Conservation (phyloP, 2,113 vertebrate species). For the Stigmatopora nigra region DNA sequence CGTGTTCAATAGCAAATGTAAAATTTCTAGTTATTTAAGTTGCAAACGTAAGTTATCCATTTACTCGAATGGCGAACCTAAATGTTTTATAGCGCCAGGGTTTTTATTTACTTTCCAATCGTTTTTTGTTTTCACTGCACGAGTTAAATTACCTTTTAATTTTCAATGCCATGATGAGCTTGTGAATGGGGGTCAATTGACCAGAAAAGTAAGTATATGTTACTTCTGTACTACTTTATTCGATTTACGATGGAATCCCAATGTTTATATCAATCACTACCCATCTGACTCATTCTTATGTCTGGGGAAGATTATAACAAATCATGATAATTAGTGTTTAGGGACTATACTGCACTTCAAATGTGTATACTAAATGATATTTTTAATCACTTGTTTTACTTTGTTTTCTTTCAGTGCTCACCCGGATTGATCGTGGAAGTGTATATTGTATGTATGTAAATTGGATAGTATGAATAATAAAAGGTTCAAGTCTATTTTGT, state of each 20-base stretch:
- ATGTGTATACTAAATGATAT: not conserved
- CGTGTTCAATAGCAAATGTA: no score
- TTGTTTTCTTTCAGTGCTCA: conserved; percentile 20
- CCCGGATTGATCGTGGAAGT: no score
- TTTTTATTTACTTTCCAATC: not conserved
- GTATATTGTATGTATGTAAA: no score
- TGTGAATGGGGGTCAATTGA: not conserved
- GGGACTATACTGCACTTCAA: not conserved
- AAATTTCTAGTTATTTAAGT: no score
- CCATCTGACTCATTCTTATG: conserved; percentile 65
- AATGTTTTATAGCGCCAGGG: no score
- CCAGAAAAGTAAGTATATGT: conserved; percentile 7
- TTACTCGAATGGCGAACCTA: no score
- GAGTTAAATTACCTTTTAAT: not conserved
- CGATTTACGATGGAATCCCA: conserved; percentile 35
- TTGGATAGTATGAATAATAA: no score
- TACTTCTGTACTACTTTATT: not conserved
- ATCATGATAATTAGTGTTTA: conserved; percentile 55
- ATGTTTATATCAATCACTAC: conserved; percentile 74
- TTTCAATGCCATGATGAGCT: not conserved
- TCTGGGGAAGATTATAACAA: conserved; percentile 57
- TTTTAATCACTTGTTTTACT: not conserved
- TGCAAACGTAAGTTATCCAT: no score
- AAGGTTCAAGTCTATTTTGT: no score
- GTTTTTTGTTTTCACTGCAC: not conserved